A percentile compares a stretch with the other conserved stretches of the same genome.
Conservation (phyloP, 2,797 vertebrate genomes). For the Siniperca scherzeri region DNA sequence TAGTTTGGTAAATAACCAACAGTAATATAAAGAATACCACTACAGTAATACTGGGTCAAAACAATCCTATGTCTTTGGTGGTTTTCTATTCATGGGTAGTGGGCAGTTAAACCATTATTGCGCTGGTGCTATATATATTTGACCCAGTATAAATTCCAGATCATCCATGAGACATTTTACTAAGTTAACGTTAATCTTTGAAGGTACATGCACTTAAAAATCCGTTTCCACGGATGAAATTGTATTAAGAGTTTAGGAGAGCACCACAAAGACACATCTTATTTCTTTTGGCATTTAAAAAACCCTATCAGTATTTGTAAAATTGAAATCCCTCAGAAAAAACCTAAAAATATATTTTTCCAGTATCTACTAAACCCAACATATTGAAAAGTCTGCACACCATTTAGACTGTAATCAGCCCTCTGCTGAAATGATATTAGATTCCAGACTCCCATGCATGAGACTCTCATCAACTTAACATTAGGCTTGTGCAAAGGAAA, state of each 20-base stretch:
- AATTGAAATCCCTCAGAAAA: constrained; percentile 57
- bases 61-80: not conserved
- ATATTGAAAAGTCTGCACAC: constrained; percentile 67
- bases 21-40: not conserved
- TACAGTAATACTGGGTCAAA: not conserved
- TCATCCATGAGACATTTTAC: not conserved
- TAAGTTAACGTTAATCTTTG: not conserved
- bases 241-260: constrained; percentile 6
- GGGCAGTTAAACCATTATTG: not conserved
- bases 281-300: constrained; percentile 32
- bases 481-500: constrained; percentile 63
- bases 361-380: constrained; percentile 61
- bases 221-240: constrained; percentile 3
- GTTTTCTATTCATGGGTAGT: not conserved
- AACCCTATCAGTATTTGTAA: constrained; percentile 32
- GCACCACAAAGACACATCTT: constrained; percentile 25
- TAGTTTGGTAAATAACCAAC: not conserved
- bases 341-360: constrained; percentile 59
- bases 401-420: constrained; percentile 73
- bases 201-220: not conserved
- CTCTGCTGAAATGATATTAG: constrained; percentile 67
- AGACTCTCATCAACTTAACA: constrained; percentile 69
- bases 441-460: constrained; percentile 56
- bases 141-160: not conserved
- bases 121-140: not conserved